Evolutionary conservation across 2,797 vertebrate genomes (phyloP), one percentile per base, ranked within the genome.

Genomic region (Karalla daura): DNA sequence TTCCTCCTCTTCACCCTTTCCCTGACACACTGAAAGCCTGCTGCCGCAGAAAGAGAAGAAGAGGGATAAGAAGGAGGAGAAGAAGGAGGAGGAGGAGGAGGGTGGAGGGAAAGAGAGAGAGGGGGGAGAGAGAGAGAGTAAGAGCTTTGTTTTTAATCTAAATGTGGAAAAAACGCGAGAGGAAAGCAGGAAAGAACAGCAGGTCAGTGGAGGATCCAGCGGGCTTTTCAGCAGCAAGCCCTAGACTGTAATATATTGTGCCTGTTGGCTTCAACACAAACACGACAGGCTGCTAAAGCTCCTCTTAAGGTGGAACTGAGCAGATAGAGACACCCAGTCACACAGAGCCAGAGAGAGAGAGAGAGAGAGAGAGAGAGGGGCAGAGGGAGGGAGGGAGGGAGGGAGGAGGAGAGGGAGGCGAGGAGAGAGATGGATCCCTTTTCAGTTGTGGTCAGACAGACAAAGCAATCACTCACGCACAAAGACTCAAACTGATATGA

Each of bases 261-360:
- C 93, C 92, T 94, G 92, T 93, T 95, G 95, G 93, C 94, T 95
- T 94, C 89, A 94, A 93, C 88, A 94, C 94, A 94, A 95, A 93
- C 93, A 94, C 75, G 86, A 93, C 91, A 92, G 93, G 90, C 92
- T 93, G 92, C 92, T 90, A 89, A 88, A 87, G 88, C 92, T 91
- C 81, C 90, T 91, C 90, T 96, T 96, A 96, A 96, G 95, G 95
- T 96, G 94, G 95, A 93, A 84, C 93, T 49, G 84, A 75, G 36
- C 21, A 90, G 91, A 93, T 89, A 80, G 80, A 84, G 74, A 76
- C 71, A 65, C 20, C 37, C 59, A 64, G 68, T 71, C 60, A 55
- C 70, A 69, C 58, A 68, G 41, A 55, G 8, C 23, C 36, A 12
- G 43, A 37, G 47, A 53, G 49, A 43, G 39, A 55, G 8, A 25